A percentile compares a stretch with the other conserved stretches of the same genome.
Evolutionary conservation across 1,140 invertebrate genomes (phyloP).

Genomic region (Drosophila ambigua): DNA sequence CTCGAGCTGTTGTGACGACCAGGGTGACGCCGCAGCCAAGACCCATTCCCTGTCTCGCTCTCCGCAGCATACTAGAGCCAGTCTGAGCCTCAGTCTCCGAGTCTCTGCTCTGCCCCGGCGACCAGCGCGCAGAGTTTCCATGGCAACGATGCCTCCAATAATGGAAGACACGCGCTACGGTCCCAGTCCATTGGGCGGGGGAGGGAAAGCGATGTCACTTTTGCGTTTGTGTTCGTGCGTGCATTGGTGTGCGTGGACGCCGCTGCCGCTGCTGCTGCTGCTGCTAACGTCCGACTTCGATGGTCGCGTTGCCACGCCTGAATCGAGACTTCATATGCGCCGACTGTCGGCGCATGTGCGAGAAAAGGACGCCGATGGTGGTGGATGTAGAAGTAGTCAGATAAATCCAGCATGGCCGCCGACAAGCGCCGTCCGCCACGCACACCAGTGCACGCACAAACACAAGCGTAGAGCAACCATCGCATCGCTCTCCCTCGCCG

Average conservation of each 20-base stretch:
- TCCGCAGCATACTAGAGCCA: too few species aligned
- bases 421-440: constrained; percentile 22
- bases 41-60: too few species aligned
- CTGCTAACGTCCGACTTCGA: constrained; percentile 11
- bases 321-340: constrained; percentile 11
- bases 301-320: constrained; percentile 67
- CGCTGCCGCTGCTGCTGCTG: constrained; percentile 32
- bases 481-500: too few species aligned
- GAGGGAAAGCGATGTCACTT: background rate
- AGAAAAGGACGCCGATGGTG: constrained; percentile 62
- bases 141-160: constrained; percentile 50
- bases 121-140: constrained; percentile 30
- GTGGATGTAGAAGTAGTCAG: constrained; percentile 39
- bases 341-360: constrained; percentile 64
- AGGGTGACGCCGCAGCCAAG: too few species aligned
- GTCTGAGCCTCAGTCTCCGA: too few species aligned
- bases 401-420: constrained; percentile 77
- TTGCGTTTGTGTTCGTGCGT: constrained; percentile 55
- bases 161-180: constrained; percentile 67
- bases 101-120: too few species aligned
- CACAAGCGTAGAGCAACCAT: too few species aligned
- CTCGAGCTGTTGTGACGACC: too few species aligned
- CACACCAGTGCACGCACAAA: constrained; percentile 26
- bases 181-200: constrained; percentile 15
- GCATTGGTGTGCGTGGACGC: constrained; percentile 58